Percentiles rank a stretch among this genome's conserved stretches.
These are phyloP conservation scores for Sterrhoptilus dennistouni DNA, from an alignment of 2,113 vertebrate genomes.

Conservation along the genomic window DNA sequence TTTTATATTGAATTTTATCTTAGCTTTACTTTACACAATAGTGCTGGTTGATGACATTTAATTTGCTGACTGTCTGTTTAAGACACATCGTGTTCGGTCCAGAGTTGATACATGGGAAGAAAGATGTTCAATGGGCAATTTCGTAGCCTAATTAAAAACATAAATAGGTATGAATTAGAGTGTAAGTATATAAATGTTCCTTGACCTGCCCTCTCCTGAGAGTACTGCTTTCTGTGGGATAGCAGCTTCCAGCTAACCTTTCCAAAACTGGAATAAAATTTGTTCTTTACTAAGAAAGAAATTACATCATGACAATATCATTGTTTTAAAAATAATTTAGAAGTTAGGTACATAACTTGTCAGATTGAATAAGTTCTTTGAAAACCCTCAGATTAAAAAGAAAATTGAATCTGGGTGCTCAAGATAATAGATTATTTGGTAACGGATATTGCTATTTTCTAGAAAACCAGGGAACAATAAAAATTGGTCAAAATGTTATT, in stretches of 20 bases:
- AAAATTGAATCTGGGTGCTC: not conserved
- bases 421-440: not conserved
- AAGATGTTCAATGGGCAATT: not conserved
- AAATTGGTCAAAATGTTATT: not conserved
- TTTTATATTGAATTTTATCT: not conserved
- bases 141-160: not conserved
- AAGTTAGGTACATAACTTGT: not conserved
- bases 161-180: not conserved
- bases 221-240: not conserved
- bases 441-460: rapidly evolving
- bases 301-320: not conserved
- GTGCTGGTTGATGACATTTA: not conserved
- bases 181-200: not conserved
- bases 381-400: not conserved
- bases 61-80: not conserved
- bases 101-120: not conserved
- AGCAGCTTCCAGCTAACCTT: not conserved
- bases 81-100: not conserved
- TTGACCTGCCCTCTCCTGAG: not conserved
- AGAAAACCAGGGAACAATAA: not conserved
- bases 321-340: not conserved
- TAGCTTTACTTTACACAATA: not conserved
- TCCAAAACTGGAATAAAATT: not conserved
- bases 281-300: not conserved
- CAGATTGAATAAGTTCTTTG: not conserved